Conservation (phyloP, 2,888 invertebrate species). For the Erannis defoliaria region DNA sequence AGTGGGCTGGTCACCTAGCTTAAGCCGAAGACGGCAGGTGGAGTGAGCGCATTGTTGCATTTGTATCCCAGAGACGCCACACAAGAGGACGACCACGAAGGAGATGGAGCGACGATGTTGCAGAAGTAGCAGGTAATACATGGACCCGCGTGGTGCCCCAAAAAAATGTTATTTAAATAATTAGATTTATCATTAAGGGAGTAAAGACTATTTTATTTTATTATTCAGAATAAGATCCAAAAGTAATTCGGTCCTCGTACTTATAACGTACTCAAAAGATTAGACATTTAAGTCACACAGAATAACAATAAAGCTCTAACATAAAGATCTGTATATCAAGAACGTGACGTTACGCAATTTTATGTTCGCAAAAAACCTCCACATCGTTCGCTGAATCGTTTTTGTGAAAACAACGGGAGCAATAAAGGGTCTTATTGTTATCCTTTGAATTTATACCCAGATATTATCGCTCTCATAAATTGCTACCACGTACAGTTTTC, state of each 20-base stretch:
- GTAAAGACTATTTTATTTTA: too few species aligned
- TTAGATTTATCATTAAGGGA: too few species aligned
- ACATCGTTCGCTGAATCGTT: constrained; percentile 76
- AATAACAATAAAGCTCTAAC: constrained; percentile 64
- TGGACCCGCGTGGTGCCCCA: too few species aligned
- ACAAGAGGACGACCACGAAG: too few species aligned
- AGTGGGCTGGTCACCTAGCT: too few species aligned
- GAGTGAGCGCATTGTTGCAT: too few species aligned
- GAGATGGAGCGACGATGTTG: too few species aligned
- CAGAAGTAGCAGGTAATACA: too few species aligned
- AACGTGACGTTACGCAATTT: constrained; percentile 76
- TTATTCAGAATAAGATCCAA: constrained; percentile 32
- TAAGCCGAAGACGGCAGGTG: too few species aligned
- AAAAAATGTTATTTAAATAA: too few species aligned
- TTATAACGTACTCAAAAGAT: constrained; percentile 37
- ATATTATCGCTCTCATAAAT: constrained; percentile 84
- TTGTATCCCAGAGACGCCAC: too few species aligned
- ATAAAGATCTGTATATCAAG: constrained; percentile 74
- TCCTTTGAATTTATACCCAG: constrained; percentile 85
- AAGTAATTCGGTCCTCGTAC: constrained; percentile 30
- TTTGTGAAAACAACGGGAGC: constrained; percentile 83
- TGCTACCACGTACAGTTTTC: constrained; percentile 75
- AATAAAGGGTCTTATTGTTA: constrained; percentile 85
- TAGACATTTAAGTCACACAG: constrained; percentile 39
- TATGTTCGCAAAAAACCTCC: constrained; percentile 74